A percentile compares a stretch with the other conserved stretches of the same genome.
phyloP scores from a whole-genome alignment of 2,888 invertebrate genomes.

The Agapetus fuscipes region DNA sequence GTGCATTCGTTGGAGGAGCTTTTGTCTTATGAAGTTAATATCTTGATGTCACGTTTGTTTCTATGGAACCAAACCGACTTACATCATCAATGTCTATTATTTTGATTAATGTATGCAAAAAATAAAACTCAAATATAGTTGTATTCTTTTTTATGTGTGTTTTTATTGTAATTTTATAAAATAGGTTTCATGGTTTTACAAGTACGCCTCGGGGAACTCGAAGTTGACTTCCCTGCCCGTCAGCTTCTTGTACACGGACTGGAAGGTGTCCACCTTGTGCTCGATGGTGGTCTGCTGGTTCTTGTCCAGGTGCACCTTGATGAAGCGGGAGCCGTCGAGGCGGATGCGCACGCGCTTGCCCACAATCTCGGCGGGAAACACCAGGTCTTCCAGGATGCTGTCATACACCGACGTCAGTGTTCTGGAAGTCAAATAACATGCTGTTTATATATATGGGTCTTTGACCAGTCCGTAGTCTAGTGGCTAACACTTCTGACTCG shows the following conservation, averaged over 20 bases:
- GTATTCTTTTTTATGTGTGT: slow-evolving; percentile 11
- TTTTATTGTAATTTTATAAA: slow-evolving; percentile 19
- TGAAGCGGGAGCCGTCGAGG: slow-evolving; percentile 90
- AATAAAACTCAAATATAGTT: not conserved
- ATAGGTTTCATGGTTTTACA: slow-evolving; percentile 49
- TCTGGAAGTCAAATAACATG: slow-evolving; percentile 38
- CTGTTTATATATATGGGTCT: not conserved
- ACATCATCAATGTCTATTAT: too few relatives aligned
- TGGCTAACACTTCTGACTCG: too few relatives aligned
- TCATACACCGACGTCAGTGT: slow-evolving; percentile 97
- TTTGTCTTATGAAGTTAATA: too few relatives aligned
- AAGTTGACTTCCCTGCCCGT: slow-evolving; percentile 98
- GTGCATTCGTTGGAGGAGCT: too few relatives aligned
- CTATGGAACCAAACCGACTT: too few relatives aligned
- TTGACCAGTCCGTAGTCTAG: too few relatives aligned
- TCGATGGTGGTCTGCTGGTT: slow-evolving; percentile 98
- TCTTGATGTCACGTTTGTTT: too few relatives aligned
- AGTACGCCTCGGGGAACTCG: slow-evolving; percentile 97
- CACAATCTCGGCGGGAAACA: slow-evolving; percentile 98
- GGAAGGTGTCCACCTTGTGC: slow-evolving; percentile 98
- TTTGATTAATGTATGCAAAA: too few relatives aligned
- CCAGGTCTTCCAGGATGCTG: slow-evolving; percentile 92
- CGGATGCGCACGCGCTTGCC: slow-evolving; percentile 96
- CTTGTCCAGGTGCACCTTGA: slow-evolving; percentile 97
- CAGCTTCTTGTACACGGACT: slow-evolving; percentile 96